Base-by-base conservation (phyloP, 2,797 vertebrate species). In the Gymnoscopelus microlampas region DNA sequence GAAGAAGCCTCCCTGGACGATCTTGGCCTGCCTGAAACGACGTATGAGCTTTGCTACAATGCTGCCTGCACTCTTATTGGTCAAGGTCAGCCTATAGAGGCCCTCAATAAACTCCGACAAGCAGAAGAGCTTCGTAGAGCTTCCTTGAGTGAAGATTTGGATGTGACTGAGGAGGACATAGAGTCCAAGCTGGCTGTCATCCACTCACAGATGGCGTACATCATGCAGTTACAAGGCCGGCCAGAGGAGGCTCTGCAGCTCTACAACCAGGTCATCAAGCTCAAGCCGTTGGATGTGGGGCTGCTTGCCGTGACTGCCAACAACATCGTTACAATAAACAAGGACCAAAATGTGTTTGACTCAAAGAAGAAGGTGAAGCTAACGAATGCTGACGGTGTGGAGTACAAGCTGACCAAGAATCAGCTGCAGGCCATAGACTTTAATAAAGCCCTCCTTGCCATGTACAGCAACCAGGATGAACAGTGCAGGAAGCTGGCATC, bases 341-440 rank as follows among this genome's bases (percentile, higher is more conserved):
- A 99, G 96, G 98, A 99, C 95, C 98, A 99, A 95, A 99, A 99
- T 47, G 97, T 99, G 73, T 99, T 99, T 69, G 98, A 99, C 92
- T 99, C 98, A 0, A 99, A 99, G 94, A 99, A 98, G 77, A 99
- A 99, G 81, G 97, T 99, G 86, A 99, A 99, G 76, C 91, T 99
- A 89, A 98, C 96, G 13, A 98, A 95, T 23, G 94, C 97, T 1
- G 97, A 98, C 68, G 98, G 97, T 5, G 98, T 99, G 10, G 98
- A 99, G 60, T 95, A 97, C 93, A 99, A 99, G 78, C 95, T 99
- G 80, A 94, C 96, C 7, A 97, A 92, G 87, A 97, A 96, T 82
- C 98, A 99, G 81, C 92, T 99, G 19, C 97, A 97, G 83, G 95
- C 96, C 0, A 98, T 99, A 64, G 98, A 99, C 78, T 96, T 99